A percentile compares a stretch with the other conserved stretches of the same genome.
phyloP scores from a whole-genome alignment of 2,113 vertebrate species.

The Panthera leo region DNA sequence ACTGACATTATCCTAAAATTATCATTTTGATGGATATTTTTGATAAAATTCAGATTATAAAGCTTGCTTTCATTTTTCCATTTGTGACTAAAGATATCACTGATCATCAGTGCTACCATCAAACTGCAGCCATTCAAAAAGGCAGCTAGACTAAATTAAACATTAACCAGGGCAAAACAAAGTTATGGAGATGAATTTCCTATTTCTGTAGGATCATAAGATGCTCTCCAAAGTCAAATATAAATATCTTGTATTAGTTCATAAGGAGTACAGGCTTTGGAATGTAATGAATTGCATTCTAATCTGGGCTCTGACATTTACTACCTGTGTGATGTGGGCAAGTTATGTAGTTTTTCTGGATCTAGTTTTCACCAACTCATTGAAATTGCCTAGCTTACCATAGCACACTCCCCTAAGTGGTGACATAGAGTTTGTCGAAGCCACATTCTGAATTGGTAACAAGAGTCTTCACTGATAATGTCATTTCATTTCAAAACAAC shows the following conservation, averaged over 20 bases:
- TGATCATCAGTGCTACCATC: not conserved
- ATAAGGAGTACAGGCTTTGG: not conserved
- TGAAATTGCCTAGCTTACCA: not conserved
- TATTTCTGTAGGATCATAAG: not conserved
- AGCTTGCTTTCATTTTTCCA: slow-evolving; percentile 19
- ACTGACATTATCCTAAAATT: not conserved
- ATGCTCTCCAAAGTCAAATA: not conserved
- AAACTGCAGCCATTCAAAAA: not conserved
- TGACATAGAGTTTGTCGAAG: not conserved
- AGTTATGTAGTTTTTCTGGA: slow-evolving; percentile 12
- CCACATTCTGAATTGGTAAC: not conserved
- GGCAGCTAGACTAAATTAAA: slow-evolving; percentile 47
- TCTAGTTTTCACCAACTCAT: slow-evolving; percentile 7
- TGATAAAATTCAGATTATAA: not conserved
- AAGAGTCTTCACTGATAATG: not conserved
- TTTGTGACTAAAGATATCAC: not conserved
- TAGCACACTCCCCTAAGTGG: not conserved
- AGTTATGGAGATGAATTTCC: not conserved
- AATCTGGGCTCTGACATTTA: not conserved
- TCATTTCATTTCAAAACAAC: not conserved
- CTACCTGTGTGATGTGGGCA: not conserved
- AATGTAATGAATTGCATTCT: not conserved
- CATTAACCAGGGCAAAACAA: not conserved
- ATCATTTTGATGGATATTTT: not conserved
- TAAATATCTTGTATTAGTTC: not conserved